Conservation (phyloP, 2,888 invertebrate species). For the Hermaeophaga mercurialis region DNA sequence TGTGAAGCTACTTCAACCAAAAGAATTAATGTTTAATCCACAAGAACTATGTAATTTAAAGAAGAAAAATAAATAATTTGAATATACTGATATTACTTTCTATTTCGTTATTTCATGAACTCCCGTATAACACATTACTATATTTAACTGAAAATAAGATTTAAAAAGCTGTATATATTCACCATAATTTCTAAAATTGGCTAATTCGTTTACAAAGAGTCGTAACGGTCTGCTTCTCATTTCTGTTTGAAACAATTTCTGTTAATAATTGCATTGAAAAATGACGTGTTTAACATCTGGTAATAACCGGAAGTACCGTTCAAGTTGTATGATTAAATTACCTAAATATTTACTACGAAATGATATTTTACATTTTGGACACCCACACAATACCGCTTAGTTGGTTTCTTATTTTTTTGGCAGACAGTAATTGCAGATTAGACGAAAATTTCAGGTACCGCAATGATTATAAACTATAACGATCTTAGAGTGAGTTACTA, state of each 20-base stretch:
- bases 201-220: neutral
- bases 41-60: no score
- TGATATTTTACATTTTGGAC: constrained; percentile 18
- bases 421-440: constrained; percentile 24
- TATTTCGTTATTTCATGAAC: no score
- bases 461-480: constrained; percentile 6
- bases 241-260: constrained; percentile 53
- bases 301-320: constrained; percentile 55
- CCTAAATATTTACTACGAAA: constrained; percentile 52
- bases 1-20: no score
- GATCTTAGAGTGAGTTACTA: constrained; percentile 7
- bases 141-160: no score
- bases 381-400: constrained; percentile 9
- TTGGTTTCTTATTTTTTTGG: constrained; percentile 5
- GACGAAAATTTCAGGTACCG: constrained; percentile 17
- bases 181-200: neutral
- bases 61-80: no score
- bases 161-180: no score
- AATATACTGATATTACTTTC: no score
- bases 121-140: no score
- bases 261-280: constrained; percentile 38
- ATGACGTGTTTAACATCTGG: constrained; percentile 54
- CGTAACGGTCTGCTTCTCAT: constrained; percentile 46
- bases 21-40: no score
- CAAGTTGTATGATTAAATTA: constrained; percentile 54